Conservation (phyloP, 1,140 invertebrate genomes). For the Heliconius himera region DNA sequence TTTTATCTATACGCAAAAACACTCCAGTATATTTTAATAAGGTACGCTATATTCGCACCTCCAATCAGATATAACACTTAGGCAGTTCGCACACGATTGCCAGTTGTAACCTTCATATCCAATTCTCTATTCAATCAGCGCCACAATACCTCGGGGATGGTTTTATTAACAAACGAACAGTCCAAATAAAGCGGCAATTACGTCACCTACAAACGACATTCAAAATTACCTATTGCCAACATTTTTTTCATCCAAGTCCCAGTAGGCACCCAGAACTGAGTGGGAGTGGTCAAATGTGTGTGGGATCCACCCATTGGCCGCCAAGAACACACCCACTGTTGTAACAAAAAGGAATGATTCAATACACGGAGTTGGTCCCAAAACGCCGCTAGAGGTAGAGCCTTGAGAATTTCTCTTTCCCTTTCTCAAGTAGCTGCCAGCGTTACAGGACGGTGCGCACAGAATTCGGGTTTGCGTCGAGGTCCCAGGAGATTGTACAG, state of each 20-base stretch:
- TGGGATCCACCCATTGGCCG: constrained; percentile 69
- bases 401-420: constrained; percentile 78
- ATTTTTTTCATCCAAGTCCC: constrained; percentile 75
- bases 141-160: constrained; percentile 48
- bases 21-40: neutral
- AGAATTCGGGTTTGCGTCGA: constrained; percentile 66
- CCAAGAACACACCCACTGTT: constrained; percentile 61
- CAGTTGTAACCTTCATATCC: constrained; percentile 43
- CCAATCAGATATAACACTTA: neutral
- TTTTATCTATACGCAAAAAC: neutral
- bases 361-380: constrained; percentile 53
- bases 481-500: constrained; percentile 53
- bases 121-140: constrained; percentile 67
- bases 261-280: constrained; percentile 75
- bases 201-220: constrained; percentile 72
- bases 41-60: neutral
- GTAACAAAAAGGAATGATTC: constrained; percentile 70
- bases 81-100: constrained; percentile 8
- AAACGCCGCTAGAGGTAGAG: constrained; percentile 54
- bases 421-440: constrained; percentile 68
- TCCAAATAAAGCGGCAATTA: constrained; percentile 73
- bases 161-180: constrained; percentile 63
- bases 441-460: constrained; percentile 72
- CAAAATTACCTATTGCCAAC: constrained; percentile 79
- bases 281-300: constrained; percentile 66